Conservation (phyloP, 2,888 invertebrate genomes). For the Leptopterna dolabrata region DNA sequence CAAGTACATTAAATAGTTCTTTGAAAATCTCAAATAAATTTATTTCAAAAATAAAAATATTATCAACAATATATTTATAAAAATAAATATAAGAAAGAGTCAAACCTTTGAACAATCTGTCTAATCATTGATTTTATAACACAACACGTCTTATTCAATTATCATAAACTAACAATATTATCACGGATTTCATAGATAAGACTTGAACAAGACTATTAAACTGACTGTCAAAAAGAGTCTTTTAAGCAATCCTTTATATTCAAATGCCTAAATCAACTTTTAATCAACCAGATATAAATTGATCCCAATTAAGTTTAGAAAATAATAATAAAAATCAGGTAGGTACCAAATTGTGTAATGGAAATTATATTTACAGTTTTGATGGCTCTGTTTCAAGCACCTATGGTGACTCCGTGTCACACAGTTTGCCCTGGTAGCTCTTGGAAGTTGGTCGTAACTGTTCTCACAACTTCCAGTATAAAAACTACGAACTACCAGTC, state of each 20-base stretch:
- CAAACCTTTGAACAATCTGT: conserved; percentile 60
- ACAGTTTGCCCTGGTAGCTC: neutral
- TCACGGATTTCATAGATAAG: conserved; percentile 58
- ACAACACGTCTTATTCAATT: conserved; percentile 59
- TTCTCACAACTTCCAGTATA: too few relatives aligned
- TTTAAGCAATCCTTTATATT: conserved; percentile 48
- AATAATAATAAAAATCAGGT: neutral
- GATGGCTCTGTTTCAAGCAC: neutral
- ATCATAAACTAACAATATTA: conserved; percentile 60
- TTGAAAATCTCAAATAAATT: conserved; percentile 60
- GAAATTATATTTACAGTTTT: conserved; percentile 3
- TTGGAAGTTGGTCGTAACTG: neutral
- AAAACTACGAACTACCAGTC: too few relatives aligned
- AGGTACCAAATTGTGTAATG: neutral
- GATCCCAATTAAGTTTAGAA: conserved; percentile 45
- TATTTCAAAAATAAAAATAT: conserved; percentile 61
- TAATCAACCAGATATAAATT: conserved; percentile 44
- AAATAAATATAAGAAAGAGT: conserved; percentile 61
- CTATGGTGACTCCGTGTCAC: neutral
- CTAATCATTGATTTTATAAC: conserved; percentile 60
- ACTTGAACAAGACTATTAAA: conserved; percentile 57
- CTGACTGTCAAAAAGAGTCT: conserved; percentile 55
- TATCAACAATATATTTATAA: conserved; percentile 61
- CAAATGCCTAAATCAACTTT: conserved; percentile 49
- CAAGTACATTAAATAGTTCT: conserved; percentile 61